Evolutionary conservation across 1,140 invertebrate species (phyloP), one percentile per base, ranked within the genome.

Genomic region (Nasonia giraulti): DNA sequence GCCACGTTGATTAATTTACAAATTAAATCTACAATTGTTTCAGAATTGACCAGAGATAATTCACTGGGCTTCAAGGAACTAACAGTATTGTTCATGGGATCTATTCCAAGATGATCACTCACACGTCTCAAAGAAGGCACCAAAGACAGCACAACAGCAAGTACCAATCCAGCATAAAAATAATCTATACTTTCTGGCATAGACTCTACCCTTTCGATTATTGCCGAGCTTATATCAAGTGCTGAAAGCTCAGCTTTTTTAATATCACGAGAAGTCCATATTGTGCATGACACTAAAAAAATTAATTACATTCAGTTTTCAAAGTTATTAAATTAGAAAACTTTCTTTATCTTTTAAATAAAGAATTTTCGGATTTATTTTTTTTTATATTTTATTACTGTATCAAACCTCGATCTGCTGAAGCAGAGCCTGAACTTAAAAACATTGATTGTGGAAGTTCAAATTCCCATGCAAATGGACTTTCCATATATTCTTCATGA

Each of bases 181-280:
- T 97, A 98, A 92, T 97, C 97, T 87, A 95, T 95, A 87, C 95
- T 96, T 87, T 97, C 96, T 31, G 96, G 95, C 91, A 96, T 96
- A 23, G 95, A 94, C 92, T 99, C 98, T 3, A 98, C 98, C 90
- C 96, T 96, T 89, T 94, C 95, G 85, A 99, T 98, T 87, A 99
- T 98, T 33, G 96, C 96, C 88, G 97, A 98, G 90, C 97, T 98
- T 86, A 99, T 98, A 91, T 99, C 98, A 68, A 99, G 92, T 2
- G 98, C 97, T 0, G 97, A 98, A 79, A 99, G 93, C 90, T 99
- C 97, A 0, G 97, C 97, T 92, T 99, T 98, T 89, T 98, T 97
- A 37, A 97, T 96, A 87, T 98, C 97, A 23, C 96, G 94, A 73
- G 95, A 95, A 90, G 98, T 97, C 98, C 98, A 99, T 91, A 99